These are phyloP conservation scores for Lobophora halterata DNA, from an alignment of 2,888 invertebrate species.

Conservation along the genomic window DNA sequence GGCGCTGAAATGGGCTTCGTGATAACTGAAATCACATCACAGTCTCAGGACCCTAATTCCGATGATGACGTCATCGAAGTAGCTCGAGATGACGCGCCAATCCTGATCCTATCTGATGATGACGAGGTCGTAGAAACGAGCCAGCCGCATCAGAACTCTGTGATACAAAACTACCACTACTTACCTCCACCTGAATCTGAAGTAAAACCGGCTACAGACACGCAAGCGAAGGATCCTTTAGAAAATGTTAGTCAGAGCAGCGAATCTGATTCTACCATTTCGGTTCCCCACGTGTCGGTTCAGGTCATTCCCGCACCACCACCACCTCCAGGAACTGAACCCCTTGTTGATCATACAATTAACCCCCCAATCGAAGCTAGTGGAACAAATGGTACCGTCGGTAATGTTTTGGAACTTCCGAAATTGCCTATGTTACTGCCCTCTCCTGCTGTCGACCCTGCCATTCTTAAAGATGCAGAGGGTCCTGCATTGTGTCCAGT, in stretches of 20 bases:
- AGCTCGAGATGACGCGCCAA: slow-evolving; percentile 68
- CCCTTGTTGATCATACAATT: too few relatives aligned
- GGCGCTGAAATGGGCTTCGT: slow-evolving; percentile 9
- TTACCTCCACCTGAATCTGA: slow-evolving; percentile 5
- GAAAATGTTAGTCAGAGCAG: slow-evolving; percentile 4
- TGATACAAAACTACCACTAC: slow-evolving; percentile 27
- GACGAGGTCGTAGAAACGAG: slow-evolving; percentile 62
- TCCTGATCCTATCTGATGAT: slow-evolving; percentile 68
- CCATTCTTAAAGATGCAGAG: not conserved
- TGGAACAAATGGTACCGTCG: not conserved
- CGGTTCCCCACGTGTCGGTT: slow-evolving; percentile 1
- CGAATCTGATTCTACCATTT: slow-evolving; percentile 8
- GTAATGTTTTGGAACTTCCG: not conserved
- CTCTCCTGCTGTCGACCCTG: not conserved
- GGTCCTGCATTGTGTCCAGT: too few relatives aligned
- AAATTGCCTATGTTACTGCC: slow-evolving; percentile 10
- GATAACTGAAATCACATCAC: slow-evolving; percentile 12
- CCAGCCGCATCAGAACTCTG: slow-evolving; percentile 35
- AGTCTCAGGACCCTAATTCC: slow-evolving; percentile 48
- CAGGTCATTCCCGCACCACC: slow-evolving; percentile 8
- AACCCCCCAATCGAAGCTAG: slow-evolving; percentile 8
- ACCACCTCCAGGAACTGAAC: slow-evolving; percentile 9
- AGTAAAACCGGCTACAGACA: too few relatives aligned
- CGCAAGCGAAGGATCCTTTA: slow-evolving; percentile 9
- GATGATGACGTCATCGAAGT: slow-evolving; percentile 76